Conservation (phyloP, 2,888 invertebrate genomes). For the Scrobipalpa atriplicella region DNA sequence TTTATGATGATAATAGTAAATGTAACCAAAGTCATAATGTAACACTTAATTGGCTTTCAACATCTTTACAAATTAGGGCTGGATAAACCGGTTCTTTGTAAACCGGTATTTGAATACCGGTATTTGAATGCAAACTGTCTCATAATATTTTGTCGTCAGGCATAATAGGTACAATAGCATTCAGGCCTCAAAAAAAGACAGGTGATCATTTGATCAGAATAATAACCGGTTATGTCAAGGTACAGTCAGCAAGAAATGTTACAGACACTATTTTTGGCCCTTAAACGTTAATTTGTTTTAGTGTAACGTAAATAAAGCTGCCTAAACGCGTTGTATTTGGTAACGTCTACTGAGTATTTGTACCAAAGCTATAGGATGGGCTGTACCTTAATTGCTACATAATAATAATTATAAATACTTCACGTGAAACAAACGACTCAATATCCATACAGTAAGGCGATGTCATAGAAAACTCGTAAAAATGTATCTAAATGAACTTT, state of each 20-base stretch:
- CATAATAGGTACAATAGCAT: too few species aligned
- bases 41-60: too few species aligned
- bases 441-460: constrained; percentile 8
- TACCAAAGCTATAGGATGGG: constrained; percentile 70
- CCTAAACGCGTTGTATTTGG: constrained; percentile 54
- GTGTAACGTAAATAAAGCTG: constrained; percentile 48
- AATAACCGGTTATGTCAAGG: too few species aligned
- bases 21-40: too few species aligned
- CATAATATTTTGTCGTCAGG: too few species aligned
- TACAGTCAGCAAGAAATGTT: background rate
- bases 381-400: constrained; percentile 36
- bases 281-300: constrained; percentile 43
- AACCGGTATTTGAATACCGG: too few species aligned
- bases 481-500: constrained; percentile 12
- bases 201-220: too few species aligned
- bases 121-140: too few species aligned
- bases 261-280: constrained; percentile 34
- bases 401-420: constrained; percentile 13
- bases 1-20: background rate
- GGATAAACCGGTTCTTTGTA: too few species aligned
- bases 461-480: constrained; percentile 22
- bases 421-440: constrained; percentile 3
- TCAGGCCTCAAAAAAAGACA: too few species aligned
- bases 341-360: constrained; percentile 79
- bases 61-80: too few species aligned